phyloP scores from a whole-genome alignment of 1,140 invertebrate species.

The Riptortus pedestris region DNA sequence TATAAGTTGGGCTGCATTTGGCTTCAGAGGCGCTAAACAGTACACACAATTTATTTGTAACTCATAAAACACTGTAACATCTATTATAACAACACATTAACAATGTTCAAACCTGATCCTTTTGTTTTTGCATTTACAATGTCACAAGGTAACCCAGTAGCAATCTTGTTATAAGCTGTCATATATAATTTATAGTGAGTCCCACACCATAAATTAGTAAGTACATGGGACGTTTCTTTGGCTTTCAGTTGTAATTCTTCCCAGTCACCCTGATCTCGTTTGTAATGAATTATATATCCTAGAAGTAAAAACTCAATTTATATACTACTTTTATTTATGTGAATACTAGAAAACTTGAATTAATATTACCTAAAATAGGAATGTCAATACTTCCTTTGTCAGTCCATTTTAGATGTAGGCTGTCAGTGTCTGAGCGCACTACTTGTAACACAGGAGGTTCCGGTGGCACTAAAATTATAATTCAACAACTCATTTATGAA shows the following conservation, averaged over 20 bases:
- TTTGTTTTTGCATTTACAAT: constrained; percentile 74
- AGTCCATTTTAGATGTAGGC: constrained; percentile 54
- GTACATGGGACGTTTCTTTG: constrained; percentile 60
- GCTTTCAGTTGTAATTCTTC: constrained; percentile 72
- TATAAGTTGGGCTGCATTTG: constrained; percentile 70
- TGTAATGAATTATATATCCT: constrained; percentile 80
- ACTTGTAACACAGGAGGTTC: constrained; percentile 54
- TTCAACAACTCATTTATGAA: neutral
- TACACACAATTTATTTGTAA: no score
- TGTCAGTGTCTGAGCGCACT: constrained; percentile 57
- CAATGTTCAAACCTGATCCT: constrained; percentile 52
- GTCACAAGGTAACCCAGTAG: constrained; percentile 74
- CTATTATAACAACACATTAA: no score
- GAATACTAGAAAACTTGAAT: neutral
- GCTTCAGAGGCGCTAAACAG: constrained; percentile 57
- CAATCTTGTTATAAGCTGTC: constrained; percentile 78
- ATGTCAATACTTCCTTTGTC: constrained; percentile 59
- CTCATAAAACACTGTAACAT: no score
- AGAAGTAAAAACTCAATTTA: neutral
- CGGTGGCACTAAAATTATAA: constrained; percentile 50
- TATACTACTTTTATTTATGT: constrained; percentile 2
- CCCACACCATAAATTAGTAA: constrained; percentile 75
- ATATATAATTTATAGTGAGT: constrained; percentile 78
- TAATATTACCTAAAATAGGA: constrained; percentile 46
- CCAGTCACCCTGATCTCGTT: constrained; percentile 79